Conservation (phyloP, 2,113 vertebrate genomes). For the Dicerorhinus sumatrensis region DNA sequence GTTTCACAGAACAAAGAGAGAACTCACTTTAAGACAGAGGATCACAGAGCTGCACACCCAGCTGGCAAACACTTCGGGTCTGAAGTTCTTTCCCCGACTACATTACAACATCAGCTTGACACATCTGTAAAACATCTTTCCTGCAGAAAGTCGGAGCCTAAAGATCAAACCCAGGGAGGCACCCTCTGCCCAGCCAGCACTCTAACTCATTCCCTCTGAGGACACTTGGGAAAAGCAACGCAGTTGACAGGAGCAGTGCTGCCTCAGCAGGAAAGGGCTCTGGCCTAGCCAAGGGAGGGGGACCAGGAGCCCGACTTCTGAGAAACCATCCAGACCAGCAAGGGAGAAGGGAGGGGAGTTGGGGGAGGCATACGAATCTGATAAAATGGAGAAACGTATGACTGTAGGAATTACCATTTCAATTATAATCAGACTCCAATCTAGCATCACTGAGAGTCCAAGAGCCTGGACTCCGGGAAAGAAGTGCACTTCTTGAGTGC, state of each 20-base stretch:
- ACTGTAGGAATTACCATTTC: background rate
- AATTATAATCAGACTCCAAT: background rate
- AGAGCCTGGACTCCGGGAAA: background rate
- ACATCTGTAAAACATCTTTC: constrained; percentile 84
- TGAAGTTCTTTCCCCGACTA: constrained; percentile 47
- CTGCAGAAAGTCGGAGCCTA: constrained; percentile 73
- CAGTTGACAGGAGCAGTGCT: constrained; percentile 60
- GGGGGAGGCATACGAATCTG: background rate
- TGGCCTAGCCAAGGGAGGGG: background rate
- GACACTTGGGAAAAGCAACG: constrained; percentile 60
- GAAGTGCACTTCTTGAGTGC: background rate
- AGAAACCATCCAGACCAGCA: background rate
- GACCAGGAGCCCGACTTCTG: background rate
- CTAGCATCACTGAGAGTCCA: background rate
- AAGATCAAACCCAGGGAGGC: constrained; percentile 82
- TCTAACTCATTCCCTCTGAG: constrained; percentile 74
- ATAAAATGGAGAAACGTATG: background rate
- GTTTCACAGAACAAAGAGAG: background rate
- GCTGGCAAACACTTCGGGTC: background rate
- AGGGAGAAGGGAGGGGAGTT: background rate
- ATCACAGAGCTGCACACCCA: background rate
- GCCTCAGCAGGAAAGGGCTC: constrained; percentile 60
- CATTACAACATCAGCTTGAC: constrained; percentile 79
- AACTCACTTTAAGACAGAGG: background rate
- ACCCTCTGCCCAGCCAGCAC: constrained; percentile 62